Conservation (phyloP, 2,113 vertebrate genomes). For the Anhinga rufa region DNA sequence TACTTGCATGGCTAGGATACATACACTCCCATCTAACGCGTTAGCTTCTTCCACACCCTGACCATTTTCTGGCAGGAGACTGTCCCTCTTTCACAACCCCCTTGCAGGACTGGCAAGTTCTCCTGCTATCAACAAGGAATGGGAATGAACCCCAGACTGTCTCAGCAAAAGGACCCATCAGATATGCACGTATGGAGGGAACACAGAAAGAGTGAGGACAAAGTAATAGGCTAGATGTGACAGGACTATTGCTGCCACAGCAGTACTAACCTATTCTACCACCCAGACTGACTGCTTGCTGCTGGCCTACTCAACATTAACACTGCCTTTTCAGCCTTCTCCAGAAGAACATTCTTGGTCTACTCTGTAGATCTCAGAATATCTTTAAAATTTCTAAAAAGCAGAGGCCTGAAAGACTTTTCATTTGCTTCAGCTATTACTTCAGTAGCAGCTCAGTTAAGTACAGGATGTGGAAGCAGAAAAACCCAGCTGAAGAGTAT, state of each 20-base stretch:
- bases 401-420: background rate
- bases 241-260: background rate
- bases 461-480: background rate
- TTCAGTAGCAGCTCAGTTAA: background rate
- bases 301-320: background rate
- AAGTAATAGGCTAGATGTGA: background rate
- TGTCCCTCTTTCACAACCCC: background rate
- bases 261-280: background rate
- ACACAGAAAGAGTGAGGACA: background rate
- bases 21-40: background rate
- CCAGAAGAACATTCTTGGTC: background rate
- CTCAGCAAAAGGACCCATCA: background rate
- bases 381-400: background rate
- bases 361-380: background rate
- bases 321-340: background rate
- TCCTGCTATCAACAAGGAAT: background rate
- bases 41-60: background rate
- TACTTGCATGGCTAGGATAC: background rate
- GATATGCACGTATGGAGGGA: rapidly evolving
- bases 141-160: background rate
- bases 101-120: background rate
- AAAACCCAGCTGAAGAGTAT: background rate
- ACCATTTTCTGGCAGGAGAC: background rate
- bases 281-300: background rate
- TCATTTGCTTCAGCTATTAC: background rate